Evolutionary conservation across 2,888 invertebrate species (phyloP).

Genomic region (Tenthredo mesomela): DNA sequence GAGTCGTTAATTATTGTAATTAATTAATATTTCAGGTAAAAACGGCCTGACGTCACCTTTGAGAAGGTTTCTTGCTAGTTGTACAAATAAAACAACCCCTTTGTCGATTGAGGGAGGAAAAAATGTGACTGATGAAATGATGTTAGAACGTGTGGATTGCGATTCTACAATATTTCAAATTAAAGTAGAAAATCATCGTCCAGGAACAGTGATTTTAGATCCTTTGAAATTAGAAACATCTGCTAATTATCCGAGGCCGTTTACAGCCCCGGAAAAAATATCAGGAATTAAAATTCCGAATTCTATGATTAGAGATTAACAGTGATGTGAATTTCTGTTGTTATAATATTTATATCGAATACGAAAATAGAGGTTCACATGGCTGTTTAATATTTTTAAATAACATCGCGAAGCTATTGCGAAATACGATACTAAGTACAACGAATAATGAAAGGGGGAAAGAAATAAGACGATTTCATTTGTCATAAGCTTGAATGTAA

Average conservation of each 20-base stretch:
- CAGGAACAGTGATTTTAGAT: slow-evolving; percentile 61
- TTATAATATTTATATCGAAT: neutral
- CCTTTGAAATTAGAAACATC: slow-evolving; percentile 58
- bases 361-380: neutral
- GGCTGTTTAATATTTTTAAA: neutral
- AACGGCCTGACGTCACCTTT: slow-evolving; percentile 52
- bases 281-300: neutral
- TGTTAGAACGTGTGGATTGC: slow-evolving; percentile 49
- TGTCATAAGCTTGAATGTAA: neutral
- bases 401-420: neutral
- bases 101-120: slow-evolving; percentile 60
- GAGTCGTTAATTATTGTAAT: neutral
- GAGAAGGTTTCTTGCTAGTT: slow-evolving; percentile 62
- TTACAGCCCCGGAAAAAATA: slow-evolving; percentile 65
- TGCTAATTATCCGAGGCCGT: slow-evolving; percentile 61
- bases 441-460: neutral
- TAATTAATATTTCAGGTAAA: slow-evolving; percentile 48
- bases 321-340: neutral
- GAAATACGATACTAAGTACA: neutral
- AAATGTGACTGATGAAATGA: slow-evolving; percentile 56
- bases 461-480: neutral
- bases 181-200: slow-evolving; percentile 58
- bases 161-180: slow-evolving; percentile 56
- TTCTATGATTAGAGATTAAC: slow-evolving; percentile 18
- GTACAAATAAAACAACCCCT: slow-evolving; percentile 72